Evolutionary conservation across 2,113 vertebrate species (phyloP).

Genomic region (Todiramphus saurophagus): DNA sequence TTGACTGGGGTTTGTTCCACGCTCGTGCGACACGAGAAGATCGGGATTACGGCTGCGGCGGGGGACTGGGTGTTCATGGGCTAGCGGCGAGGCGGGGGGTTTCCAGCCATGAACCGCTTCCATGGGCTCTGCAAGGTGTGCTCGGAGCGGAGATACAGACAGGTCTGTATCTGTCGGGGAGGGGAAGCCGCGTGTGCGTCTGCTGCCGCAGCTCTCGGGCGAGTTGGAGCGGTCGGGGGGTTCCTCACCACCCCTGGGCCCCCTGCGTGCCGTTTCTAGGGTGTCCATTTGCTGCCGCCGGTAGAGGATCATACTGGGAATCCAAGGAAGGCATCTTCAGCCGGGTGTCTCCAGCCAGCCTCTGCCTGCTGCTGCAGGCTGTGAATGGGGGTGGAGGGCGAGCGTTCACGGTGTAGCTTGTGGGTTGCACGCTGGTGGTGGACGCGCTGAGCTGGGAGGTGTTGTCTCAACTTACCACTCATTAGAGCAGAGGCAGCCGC

Average conservation of each 20-base stretch:
- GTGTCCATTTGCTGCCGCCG: rapidly evolving
- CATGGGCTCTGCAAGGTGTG: slow-evolving; percentile 89
- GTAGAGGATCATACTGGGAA: background rate
- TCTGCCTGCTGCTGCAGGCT: background rate
- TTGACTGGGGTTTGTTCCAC: slow-evolving; percentile 79
- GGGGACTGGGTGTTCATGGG: slow-evolving; percentile 70
- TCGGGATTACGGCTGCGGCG: slow-evolving; percentile 16
- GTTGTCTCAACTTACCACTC: background rate
- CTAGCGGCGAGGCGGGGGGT: background rate
- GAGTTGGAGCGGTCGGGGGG: rapidly evolving
- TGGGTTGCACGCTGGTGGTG: rapidly evolving
- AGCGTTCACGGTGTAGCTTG: background rate
- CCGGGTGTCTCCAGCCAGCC: background rate
- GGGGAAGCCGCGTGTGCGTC: rapidly evolving
- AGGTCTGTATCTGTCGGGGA: slow-evolving; percentile 74
- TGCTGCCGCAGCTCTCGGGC: rapidly evolving
- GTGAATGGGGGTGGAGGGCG: background rate
- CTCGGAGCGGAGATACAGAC: slow-evolving; percentile 84
- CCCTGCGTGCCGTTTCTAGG: background rate
- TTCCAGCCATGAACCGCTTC: slow-evolving; percentile 84
- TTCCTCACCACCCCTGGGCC: background rate
- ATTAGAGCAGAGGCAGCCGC: background rate
- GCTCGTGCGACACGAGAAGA: slow-evolving; percentile 4
- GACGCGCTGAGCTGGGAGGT: background rate
- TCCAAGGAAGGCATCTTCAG: background rate